Base-by-base conservation (phyloP, 1,140 invertebrate genomes). In the Atta texana region DNA sequence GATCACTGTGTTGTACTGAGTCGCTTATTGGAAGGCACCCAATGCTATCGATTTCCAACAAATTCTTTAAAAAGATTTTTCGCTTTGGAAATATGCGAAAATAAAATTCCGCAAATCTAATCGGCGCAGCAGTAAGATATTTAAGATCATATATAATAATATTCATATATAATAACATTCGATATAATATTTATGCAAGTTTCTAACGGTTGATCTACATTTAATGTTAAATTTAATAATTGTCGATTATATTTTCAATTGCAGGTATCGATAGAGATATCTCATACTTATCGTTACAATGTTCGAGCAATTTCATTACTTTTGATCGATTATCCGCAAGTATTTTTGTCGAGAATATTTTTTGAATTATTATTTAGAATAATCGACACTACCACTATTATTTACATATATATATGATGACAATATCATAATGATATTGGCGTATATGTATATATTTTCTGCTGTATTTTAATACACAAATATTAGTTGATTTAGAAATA, bases 61-160 rank as follows among this genome's bases (percentile, higher is more conserved):
- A 63, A 34, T 28, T 44, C 12, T 16, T 44, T 63, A 63, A 63
- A 77, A 63, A 63, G 57, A 77, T 63, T 63, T 77, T 63, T 16
- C 21, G 14, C 34, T 18, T 76, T 44, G 14, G 21, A 44, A 18
- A 63, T 44, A 64, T 21, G 14, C 31, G 14, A 31, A 18, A 21
- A 39, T 24, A 66, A n/a, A 78, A 31, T 64, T 31, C 34, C 34
- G 12, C 6, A 76, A 76, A 76, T 24, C 39, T 76, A 59, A 55
- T 24, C 53, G n/a, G 14, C 34, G 6, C 34, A 7, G 14, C n/a
- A 28, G 59, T 24, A 24, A n/a, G n/a, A 21, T 6, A 16, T 34
- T 34, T 28, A 6, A 5, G 8, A 8, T 59, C 18, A 39, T 8
- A 39, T 24, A 24, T 24, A 24, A 24, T 24, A 24, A 24, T 24